These are phyloP conservation scores for Xanthorhoe designata DNA, from an alignment of 2,888 invertebrate genomes.

Conservation along the genomic window DNA sequence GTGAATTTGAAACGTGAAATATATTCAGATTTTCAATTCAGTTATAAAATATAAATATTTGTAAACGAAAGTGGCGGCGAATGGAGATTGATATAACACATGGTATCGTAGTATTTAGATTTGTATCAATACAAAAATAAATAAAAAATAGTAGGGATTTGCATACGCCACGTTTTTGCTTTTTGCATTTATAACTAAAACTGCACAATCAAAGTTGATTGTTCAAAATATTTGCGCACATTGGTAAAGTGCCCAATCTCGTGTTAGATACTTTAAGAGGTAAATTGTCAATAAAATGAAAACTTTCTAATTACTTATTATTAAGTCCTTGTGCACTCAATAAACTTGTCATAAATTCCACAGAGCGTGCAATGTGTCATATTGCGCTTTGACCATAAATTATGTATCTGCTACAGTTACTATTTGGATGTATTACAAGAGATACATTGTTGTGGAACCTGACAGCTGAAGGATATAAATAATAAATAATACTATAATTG, in stretches of 20 bases:
- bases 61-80: conserved; percentile 13
- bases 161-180: too few relatives aligned
- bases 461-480: conserved; percentile 17
- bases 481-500: background rate
- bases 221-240: too few relatives aligned
- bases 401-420: conserved; percentile 11
- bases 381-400: conserved; percentile 17
- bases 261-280: too few relatives aligned
- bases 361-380: conserved; percentile 1
- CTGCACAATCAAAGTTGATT: too few relatives aligned
- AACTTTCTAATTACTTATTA: background rate
- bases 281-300: too few relatives aligned
- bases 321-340: background rate
- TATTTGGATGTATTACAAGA: background rate
- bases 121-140: background rate
- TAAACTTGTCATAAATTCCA: conserved; percentile 4
- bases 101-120: background rate
- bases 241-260: too few relatives aligned
- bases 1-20: conserved; percentile 41
- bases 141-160: background rate
- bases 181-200: too few relatives aligned
- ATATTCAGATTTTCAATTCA: conserved; percentile 39
- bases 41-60: conserved; percentile 35
- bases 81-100: background rate
- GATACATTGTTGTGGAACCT: conserved; percentile 4